Percentiles rank a stretch among this genome's conserved stretches.
phyloP scores from a whole-genome alignment of 2,888 invertebrate species.

The Amorpha juglandis region DNA sequence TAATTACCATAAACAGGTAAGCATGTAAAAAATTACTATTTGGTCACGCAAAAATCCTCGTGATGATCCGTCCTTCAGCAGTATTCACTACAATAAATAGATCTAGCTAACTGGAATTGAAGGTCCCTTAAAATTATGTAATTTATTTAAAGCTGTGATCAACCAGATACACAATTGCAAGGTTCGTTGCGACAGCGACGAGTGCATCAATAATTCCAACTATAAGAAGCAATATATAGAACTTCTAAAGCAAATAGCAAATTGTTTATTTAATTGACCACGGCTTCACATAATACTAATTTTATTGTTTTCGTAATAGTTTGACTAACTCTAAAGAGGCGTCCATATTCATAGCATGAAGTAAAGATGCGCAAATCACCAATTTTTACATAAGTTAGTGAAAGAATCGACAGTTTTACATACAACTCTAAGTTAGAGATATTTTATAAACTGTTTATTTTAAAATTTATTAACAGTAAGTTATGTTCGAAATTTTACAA shows the following conservation, averaged over 20 bases:
- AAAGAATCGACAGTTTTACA: slow-evolving; percentile 66
- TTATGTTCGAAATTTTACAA: slow-evolving; percentile 65
- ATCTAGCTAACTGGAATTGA: slow-evolving; percentile 84
- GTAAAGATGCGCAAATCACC: slow-evolving; percentile 78
- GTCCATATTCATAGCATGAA: slow-evolving; percentile 80
- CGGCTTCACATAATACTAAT: slow-evolving; percentile 77
- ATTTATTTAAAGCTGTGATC: slow-evolving; percentile 78
- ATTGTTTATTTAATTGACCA: slow-evolving; percentile 73
- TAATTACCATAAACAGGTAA: slow-evolving; percentile 74
- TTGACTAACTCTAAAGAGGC: slow-evolving; percentile 82
- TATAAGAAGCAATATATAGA: slow-evolving; percentile 41
- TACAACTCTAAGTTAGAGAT: slow-evolving; percentile 70
- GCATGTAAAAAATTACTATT: slow-evolving; percentile 79
- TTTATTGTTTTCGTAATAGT: slow-evolving; percentile 78
- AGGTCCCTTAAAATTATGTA: slow-evolving; percentile 84
- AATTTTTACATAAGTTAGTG: slow-evolving; percentile 75
- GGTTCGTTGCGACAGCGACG: slow-evolving; percentile 17
- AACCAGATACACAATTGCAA: slow-evolving; percentile 61
- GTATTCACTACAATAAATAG: slow-evolving; percentile 81
- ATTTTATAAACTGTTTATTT: slow-evolving; percentile 67
- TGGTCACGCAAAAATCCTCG: slow-evolving; percentile 76
- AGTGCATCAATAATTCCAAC: slow-evolving; percentile 34
- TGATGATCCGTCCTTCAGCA: slow-evolving; percentile 73
- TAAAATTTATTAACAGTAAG: slow-evolving; percentile 61
- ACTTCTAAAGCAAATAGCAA: slow-evolving; percentile 41